Evolutionary conservation across 2,113 vertebrate genomes (phyloP), one percentile per base, ranked within the genome.

Genomic region (Chlorodrepanis virens): DNA sequence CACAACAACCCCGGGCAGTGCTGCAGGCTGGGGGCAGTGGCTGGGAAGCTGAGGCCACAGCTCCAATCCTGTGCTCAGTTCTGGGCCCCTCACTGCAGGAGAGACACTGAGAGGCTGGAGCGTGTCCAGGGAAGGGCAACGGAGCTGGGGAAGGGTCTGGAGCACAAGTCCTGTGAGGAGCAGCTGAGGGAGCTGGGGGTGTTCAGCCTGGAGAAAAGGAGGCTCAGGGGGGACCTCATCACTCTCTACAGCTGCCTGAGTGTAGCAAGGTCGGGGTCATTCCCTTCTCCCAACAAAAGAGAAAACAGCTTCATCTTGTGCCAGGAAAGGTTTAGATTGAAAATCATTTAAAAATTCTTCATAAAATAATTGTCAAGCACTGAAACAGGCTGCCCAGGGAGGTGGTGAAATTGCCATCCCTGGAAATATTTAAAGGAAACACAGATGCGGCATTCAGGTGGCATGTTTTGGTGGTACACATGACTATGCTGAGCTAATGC

Each of bases 241-340:
- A 35, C 35, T 35, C 29, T 42, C 35, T 68, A 3, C 2, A 68
- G 1, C 11, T 4, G 2, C 10, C 27, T 53, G 19, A 61, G 1
- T 23, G 45, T 1, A 53, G 39, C 37, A 1, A 52, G 21, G 37
- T 31, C 0, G 0, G 3, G 33, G 17, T 71, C 3, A 5, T 7
- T 5, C 3, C 64, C 57, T 57, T 57, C 27, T 57, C 31, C 59
- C 31, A 80, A 2, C 6, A 72, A 31, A 37, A 31, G 14, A 49
- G 29, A n/a, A 80, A 79, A 71, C 4, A 24, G 16, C 25, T 56
- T 64, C 7, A 35, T 19, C 16, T 56, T 65, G 18, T 15, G 9
- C 14, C 42, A 80, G 21, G 10, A 5, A 42, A 50, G 22, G 22
- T 57, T 65, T 65, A 74, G 27, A 65, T 11, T 33, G 33, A 37